These are phyloP conservation scores for Sebastes schlegelii DNA, from an alignment of 2,113 vertebrate genomes.

Conservation along the genomic window DNA sequence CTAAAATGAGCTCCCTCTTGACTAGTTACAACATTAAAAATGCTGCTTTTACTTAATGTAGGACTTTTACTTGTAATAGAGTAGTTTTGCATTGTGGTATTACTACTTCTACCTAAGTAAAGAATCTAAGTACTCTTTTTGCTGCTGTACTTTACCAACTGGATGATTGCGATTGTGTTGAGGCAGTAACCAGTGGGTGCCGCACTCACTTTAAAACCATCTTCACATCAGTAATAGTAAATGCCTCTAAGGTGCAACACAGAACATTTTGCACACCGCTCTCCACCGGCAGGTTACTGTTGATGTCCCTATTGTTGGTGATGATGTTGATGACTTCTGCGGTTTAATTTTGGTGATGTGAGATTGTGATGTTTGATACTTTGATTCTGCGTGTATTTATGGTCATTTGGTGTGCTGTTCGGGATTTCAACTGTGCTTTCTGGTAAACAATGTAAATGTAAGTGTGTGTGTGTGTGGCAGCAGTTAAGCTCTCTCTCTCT, in stretches of 20 bases:
- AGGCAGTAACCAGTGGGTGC: neutral
- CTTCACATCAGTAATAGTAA: neutral
- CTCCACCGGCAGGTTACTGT: neutral
- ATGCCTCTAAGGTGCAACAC: neutral
- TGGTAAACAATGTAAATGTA: constrained; percentile 50
- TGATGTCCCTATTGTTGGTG: neutral
- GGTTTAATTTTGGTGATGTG: neutral
- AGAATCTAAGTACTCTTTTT: neutral
- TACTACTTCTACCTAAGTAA: neutral
- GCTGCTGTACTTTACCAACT: constrained; percentile 7
- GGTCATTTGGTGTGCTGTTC: neutral
- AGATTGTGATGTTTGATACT: constrained; percentile 4
- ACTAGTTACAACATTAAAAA: neutral
- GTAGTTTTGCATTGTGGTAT: neutral
- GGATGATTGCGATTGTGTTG: neutral
- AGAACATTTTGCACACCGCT: neutral
- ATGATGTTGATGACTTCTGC: neutral
- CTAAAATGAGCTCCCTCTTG: neutral
- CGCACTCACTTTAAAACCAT: neutral
- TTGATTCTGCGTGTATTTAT: constrained; percentile 13
- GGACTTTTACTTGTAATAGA: neutral
- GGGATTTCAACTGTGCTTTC: constrained; percentile 18
- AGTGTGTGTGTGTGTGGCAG: constrained; percentile 15
- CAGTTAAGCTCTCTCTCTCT: constrained; percentile 31
- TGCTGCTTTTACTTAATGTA: neutral